Conservation (phyloP, 2,113 vertebrate genomes). For the Callocephalon fimbriatum region DNA sequence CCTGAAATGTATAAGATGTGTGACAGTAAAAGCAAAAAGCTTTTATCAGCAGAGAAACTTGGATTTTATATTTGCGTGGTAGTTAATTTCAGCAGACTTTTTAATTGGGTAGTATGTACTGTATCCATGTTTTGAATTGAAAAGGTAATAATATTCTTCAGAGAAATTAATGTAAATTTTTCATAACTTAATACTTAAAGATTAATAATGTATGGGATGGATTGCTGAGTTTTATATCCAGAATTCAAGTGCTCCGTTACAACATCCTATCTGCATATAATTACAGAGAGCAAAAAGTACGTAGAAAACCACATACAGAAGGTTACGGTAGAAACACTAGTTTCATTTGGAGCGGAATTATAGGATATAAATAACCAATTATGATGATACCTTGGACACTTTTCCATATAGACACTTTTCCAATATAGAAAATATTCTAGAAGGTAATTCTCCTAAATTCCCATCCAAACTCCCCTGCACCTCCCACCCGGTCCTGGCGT, state of each 20-base stretch:
- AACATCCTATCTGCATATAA: background rate
- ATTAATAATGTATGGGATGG: conserved; percentile 37
- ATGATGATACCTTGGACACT: background rate
- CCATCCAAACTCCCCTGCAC: background rate
- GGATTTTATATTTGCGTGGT: background rate
- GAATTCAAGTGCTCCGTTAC: background rate
- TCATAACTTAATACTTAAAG: conserved; percentile 52
- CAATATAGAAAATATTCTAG: background rate
- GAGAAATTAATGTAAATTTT: conserved; percentile 44
- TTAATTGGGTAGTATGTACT: background rate
- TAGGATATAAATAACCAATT: background rate
- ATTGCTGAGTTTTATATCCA: conserved; percentile 8
- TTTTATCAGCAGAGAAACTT: background rate
- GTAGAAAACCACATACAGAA: background rate
- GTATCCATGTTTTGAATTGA: conserved; percentile 23
- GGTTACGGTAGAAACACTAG: background rate
- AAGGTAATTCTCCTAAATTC: conserved; percentile 28
- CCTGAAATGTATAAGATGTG: background rate
- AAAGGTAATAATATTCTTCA: conserved; percentile 33
- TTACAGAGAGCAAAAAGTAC: background rate
- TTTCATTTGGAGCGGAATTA: background rate
- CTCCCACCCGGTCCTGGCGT: background rate
- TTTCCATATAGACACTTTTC: background rate
- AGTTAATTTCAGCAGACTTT: background rate
- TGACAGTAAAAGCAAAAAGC: background rate